Base-by-base conservation (phyloP, 2,113 vertebrate species). In the Sinocyclocheilus anophthalmus region DNA sequence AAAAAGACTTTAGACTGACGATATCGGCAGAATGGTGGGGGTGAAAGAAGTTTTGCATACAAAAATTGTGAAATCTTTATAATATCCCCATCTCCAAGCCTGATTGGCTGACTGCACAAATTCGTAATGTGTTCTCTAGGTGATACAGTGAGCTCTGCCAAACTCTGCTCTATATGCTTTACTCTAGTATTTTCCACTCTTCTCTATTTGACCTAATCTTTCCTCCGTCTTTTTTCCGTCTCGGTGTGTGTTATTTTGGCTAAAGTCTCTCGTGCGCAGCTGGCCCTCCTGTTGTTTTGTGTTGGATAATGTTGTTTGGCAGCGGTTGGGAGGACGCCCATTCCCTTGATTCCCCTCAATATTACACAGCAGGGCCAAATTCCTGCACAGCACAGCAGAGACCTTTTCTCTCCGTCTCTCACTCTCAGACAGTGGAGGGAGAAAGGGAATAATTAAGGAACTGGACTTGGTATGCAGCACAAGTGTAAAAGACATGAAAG, bases 281-380 rank as follows among this genome's bases (percentile, higher is more conserved):
- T 92, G 93, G 89, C 90, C 88, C 87, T 89, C 59, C 63, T 90
- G 84, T 86, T 92, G 90, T 92, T 94, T 90, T 91, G 93, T 88
- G 90, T 93, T 92, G 88, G 92, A 94, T 94, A 92, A 94, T 92
- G 92, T 95, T 94, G 93, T 94, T 94, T 91, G 91, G 90, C 89
- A 88, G 90, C 89, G 90, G 89, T 88, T 73, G 90, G 91, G 91
- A 90, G 92, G 92, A 90, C 87, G 50, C 88, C 88, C 88, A 85
- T 81, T 86, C 85, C 63, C 65, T 85, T 81, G 83, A 63, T 48
- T 76, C 22, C 85, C 48, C 89, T 90, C 65, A 79, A 65, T 10
- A 69, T 89, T 88, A 91, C 89, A 89, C 91, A 90, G 86, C 88
- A 86, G 79, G 72, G 37, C 61, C 26, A 77, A 81, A 86, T 79